These are phyloP conservation scores for Epizoanthus scotinus DNA, from an alignment of 92 coral and sea anemone species.

Conservation along the genomic window DNA sequence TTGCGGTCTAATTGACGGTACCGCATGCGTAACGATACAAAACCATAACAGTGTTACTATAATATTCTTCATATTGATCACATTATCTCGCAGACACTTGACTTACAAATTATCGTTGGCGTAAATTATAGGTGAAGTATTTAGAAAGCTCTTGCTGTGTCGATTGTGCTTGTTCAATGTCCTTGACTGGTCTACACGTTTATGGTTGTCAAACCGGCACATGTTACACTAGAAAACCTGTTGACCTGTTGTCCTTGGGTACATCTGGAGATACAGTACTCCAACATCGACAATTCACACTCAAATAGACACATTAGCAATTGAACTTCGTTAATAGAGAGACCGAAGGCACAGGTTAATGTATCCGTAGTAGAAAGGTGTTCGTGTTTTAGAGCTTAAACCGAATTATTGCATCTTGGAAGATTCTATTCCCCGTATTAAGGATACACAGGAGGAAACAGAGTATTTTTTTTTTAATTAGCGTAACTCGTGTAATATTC, in stretches of 20 bases:
- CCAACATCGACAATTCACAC: no score
- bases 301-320: no score
- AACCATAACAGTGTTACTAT: neutral
- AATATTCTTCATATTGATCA: neutral
- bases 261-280: no score
- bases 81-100: neutral
- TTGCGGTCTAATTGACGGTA: neutral
- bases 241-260: neutral
- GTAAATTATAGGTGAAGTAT: neutral
- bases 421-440: no score
- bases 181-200: neutral
- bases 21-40: neutral
- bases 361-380: no score
- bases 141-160: neutral
- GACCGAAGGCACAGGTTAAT: no score
- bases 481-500: no score
- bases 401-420: no score
- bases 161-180: neutral
- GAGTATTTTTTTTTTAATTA: no score
- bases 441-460: no score
- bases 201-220: neutral
- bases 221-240: constrained; percentile 4
- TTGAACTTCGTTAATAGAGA: no score
- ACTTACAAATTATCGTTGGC: neutral
- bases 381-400: no score